These are phyloP conservation scores for Eurytoma adleriae DNA, from an alignment of 2,888 invertebrate species.

Conservation along the genomic window DNA sequence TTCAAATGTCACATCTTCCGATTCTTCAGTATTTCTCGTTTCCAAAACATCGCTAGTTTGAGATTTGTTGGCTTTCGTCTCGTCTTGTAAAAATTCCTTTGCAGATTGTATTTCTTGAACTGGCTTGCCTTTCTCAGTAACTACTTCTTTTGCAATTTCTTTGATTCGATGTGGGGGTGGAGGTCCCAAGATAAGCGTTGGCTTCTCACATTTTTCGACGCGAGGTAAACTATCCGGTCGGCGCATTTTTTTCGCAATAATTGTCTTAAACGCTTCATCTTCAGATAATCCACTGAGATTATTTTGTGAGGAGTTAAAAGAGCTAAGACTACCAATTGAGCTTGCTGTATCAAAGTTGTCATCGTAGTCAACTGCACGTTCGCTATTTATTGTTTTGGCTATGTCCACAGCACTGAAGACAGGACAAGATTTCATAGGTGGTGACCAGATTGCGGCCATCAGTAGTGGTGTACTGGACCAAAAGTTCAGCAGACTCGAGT, in stretches of 20 bases:
- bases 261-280: constrained; percentile 85
- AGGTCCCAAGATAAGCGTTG: background rate
- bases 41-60: constrained; percentile 16
- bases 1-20: background rate
- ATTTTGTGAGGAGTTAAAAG: constrained; percentile 71
- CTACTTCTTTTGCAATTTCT: background rate
- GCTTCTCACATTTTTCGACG: background rate
- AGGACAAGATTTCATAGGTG: constrained; percentile 86
- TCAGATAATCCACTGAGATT: constrained; percentile 78
- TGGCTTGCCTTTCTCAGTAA: background rate
- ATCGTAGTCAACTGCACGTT: constrained; percentile 61
- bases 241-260: constrained; percentile 77
- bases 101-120: background rate
- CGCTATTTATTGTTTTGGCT: constrained; percentile 80
- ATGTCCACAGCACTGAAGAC: constrained; percentile 87
- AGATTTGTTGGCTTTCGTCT: constrained; percentile 18
- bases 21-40: background rate
- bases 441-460: constrained; percentile 90
- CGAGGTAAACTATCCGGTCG: background rate
- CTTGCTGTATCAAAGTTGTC: constrained; percentile 69
- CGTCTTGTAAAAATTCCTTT: background rate
- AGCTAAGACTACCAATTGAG: constrained; percentile 72
- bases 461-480: constrained; percentile 92
- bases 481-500: constrained; percentile 88
- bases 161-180: background rate